Conservation (phyloP, 2,888 invertebrate species). For the Leptinotarsa rubiginosa region DNA sequence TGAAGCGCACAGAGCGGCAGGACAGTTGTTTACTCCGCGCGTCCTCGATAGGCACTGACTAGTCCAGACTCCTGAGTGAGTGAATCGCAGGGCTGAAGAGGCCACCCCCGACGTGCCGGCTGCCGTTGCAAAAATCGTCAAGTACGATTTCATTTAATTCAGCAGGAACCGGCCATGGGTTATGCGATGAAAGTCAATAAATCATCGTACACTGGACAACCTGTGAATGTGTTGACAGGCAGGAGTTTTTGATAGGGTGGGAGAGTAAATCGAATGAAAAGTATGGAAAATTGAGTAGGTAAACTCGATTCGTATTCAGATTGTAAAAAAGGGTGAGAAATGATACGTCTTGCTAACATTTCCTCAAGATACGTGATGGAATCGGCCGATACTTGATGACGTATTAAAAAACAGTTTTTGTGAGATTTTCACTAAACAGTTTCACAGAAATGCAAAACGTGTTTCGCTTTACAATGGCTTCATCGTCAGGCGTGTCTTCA, state of each 20-base stretch:
- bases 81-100: constrained; percentile 5
- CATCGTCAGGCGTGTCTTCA: too few species aligned
- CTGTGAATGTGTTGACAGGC: not conserved
- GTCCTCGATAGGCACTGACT: constrained; percentile 1
- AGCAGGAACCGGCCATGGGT: not conserved
- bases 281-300: too few species aligned
- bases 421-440: too few species aligned
- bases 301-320: too few species aligned
- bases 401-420: too few species aligned
- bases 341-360: too few species aligned
- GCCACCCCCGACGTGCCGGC: constrained; percentile 3
- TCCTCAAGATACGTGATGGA: too few species aligned
- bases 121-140: not conserved
- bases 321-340: too few species aligned
- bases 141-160: constrained; percentile 3
- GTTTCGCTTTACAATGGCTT: too few species aligned
- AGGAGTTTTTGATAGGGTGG: not conserved
- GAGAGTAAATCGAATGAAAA: too few species aligned
- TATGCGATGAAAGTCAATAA: constrained; percentile 11
- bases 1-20: not conserved
- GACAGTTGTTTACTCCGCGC: not conserved
- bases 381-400: too few species aligned
- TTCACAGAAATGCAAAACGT: too few species aligned
- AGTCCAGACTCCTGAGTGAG: constrained; percentile 7
- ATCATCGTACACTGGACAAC: not conserved